Percentiles rank a stretch among this genome's conserved stretches.
These are phyloP conservation scores for Macrotrachela quadricornifera DNA, from an alignment of 1,140 invertebrate genomes.

Conservation along the genomic window DNA sequence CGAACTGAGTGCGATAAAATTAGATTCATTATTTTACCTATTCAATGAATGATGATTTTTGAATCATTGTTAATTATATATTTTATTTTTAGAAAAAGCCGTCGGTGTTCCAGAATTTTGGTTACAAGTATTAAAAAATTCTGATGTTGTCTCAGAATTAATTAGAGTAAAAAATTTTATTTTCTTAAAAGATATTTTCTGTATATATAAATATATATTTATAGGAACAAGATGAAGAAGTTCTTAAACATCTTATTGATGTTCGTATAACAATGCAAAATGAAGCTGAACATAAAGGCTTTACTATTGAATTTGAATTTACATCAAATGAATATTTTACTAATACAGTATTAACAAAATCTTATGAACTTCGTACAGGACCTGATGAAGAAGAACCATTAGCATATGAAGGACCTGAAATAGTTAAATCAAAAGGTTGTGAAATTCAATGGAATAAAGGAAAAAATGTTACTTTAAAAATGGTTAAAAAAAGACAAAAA, in stretches of 20 bases:
- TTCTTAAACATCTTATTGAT: conserved; percentile 70
- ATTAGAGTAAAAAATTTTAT: conserved; percentile 43
- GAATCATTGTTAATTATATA: no score
- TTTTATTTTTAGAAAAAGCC: conserved; percentile 37
- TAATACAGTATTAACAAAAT: conserved; percentile 76
- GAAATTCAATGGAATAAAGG: conserved; percentile 80
- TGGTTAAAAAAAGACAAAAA: conserved; percentile 92
- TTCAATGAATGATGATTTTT: no score
- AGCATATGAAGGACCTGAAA: conserved; percentile 89
- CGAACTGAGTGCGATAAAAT: no score
- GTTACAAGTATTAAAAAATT: conserved; percentile 84
- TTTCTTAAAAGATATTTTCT: no score
- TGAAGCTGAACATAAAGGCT: conserved; percentile 38
- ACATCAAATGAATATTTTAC: conserved; percentile 69
- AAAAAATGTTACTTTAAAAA: conserved; percentile 88
- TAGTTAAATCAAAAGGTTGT: conserved; percentile 71
- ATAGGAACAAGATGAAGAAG: conserved; percentile 70
- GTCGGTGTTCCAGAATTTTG: conserved; percentile 83
- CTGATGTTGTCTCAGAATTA: conserved; percentile 67
- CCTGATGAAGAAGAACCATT: conserved; percentile 76
- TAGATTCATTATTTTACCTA: no score
- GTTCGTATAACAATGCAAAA: conserved; percentile 52
- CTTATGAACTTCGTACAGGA: conserved; percentile 74
- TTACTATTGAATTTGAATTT: conserved; percentile 79
- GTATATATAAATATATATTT: conserved; percentile 25